Conservation (phyloP, 2,888 invertebrate species). For the Antitype chi region DNA sequence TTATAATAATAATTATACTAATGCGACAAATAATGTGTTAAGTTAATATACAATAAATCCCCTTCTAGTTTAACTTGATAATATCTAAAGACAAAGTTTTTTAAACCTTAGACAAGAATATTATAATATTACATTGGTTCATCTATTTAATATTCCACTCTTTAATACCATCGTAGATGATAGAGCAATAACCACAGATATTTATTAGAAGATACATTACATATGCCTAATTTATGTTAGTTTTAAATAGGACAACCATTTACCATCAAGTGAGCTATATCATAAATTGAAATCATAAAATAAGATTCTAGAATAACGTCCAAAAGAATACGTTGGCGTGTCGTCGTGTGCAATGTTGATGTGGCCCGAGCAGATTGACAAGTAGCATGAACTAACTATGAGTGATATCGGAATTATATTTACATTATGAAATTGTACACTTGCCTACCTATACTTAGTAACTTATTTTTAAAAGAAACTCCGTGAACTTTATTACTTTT, state of each 20-base stretch:
- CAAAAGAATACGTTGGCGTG: constrained; percentile 35
- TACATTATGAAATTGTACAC: constrained; percentile 33
- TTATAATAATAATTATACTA: background rate
- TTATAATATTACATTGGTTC: background rate
- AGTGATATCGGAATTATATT: constrained; percentile 44
- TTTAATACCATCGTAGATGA: background rate
- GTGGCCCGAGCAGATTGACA: constrained; percentile 25
- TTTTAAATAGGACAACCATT: constrained; percentile 57
- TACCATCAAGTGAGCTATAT: constrained; percentile 59
- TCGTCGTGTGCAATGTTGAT: constrained; percentile 51
- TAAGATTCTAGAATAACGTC: constrained; percentile 40
- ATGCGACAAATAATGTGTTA: background rate
- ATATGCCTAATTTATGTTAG: constrained; percentile 46
- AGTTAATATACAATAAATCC: background rate
- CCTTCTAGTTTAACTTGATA: background rate
- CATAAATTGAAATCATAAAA: constrained; percentile 49
- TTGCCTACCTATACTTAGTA: constrained; percentile 32
- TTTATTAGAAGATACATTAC: constrained; percentile 41
- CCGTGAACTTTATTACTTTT: constrained; percentile 81
- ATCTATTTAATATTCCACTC: constrained; percentile 5
- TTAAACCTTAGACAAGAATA: background rate
- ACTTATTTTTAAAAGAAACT: constrained; percentile 77
- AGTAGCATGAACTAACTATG: constrained; percentile 32
- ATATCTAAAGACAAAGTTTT: background rate
- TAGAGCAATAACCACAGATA: constrained; percentile 27